Conservation (phyloP, 2,797 vertebrate genomes). For the Agapornis canus region DNA sequence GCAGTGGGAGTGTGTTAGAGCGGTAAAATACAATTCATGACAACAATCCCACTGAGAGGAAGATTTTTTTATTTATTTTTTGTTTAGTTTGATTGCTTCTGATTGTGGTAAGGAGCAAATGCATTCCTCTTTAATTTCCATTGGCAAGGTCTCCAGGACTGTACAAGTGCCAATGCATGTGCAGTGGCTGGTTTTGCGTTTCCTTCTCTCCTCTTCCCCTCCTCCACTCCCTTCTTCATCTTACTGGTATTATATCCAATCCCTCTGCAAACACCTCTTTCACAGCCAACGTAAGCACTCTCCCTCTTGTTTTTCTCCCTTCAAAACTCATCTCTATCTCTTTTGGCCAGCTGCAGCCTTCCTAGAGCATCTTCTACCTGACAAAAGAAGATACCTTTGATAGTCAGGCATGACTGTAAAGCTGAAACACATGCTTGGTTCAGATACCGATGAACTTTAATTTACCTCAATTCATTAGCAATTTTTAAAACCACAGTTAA, state of each 20-base stretch:
- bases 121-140: constrained; percentile 59
- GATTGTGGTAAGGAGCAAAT: constrained; percentile 63
- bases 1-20: not conserved
- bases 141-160: constrained; percentile 38
- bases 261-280: constrained; percentile 42
- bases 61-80: not conserved
- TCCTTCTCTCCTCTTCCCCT: not conserved
- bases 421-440: constrained; percentile 45
- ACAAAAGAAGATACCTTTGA: constrained; percentile 74
- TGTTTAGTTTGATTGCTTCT: constrained; percentile 37
- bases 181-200: not conserved
- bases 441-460: constrained; percentile 69
- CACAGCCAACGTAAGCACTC: not conserved
- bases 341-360: constrained; percentile 61
- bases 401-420: constrained; percentile 8
- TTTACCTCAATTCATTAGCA: constrained; percentile 68
- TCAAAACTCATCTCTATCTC: constrained; percentile 63
- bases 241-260: constrained; percentile 15
- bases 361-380: constrained; percentile 62
- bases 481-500: constrained; percentile 58
- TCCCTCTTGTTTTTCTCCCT: constrained; percentile 23
- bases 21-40: constrained; percentile 56
- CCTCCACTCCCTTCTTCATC: constrained; percentile 5
- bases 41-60: constrained; percentile 29
- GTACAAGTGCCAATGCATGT: constrained; percentile 31